Evolutionary conservation across 2,797 vertebrate species (phyloP).

Genomic region (Premnoplex brunnescens): DNA sequence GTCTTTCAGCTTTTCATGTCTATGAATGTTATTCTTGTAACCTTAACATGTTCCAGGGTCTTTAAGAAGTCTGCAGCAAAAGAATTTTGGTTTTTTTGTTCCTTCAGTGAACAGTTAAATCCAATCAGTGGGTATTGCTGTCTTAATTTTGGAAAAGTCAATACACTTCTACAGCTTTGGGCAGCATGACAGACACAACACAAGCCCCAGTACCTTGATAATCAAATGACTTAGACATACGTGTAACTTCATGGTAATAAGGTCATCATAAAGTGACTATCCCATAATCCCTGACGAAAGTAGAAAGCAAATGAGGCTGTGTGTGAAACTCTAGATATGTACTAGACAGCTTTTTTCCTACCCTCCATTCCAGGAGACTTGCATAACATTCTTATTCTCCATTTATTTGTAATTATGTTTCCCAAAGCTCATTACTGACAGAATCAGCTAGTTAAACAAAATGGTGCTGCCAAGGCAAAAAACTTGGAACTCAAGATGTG

Average conservation of each 20-base stretch:
- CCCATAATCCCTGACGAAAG: background rate
- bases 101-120: background rate
- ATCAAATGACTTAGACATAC: background rate
- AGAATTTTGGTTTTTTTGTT: background rate
- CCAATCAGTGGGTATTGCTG: background rate
- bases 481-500: background rate
- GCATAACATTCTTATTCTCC: background rate
- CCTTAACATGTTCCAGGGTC: background rate
- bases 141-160: background rate
- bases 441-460: background rate
- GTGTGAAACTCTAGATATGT: background rate
- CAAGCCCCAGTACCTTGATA: background rate
- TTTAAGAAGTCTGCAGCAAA: conserved; percentile 6
- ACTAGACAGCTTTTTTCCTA: background rate
- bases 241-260: background rate
- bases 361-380: background rate
- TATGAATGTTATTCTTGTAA: background rate
- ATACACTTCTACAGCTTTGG: background rate
- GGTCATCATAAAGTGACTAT: background rate
- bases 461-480: background rate
- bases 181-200: background rate
- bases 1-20: background rate
- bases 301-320: background rate
- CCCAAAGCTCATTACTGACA: background rate
- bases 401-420: background rate